Evolutionary conservation across 2,888 invertebrate genomes (phyloP), one percentile per base, ranked within the genome.

Genomic region (Tinea trinotella): DNA sequence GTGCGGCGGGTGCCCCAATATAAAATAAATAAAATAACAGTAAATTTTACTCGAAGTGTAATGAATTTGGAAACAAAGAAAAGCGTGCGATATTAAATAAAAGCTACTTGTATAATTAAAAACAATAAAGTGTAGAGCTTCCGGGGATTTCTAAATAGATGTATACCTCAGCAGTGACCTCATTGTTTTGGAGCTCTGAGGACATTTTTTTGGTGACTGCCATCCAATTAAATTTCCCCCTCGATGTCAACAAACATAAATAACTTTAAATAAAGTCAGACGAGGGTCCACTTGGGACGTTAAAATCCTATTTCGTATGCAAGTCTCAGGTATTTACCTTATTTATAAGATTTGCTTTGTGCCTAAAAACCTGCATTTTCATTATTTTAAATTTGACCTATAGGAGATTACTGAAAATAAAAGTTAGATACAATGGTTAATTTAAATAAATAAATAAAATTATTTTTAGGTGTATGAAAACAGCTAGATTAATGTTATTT

Each of bases 221-320:
- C 24, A 24, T 50, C 50, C 50, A 50, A 50, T 50, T 50, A 50
- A 50, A 24, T 24, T 24, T 49, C 10, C 18, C 48, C 50, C 50
- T 50, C 24, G 13, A 50, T 50, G 50, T 50, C 50, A 50, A 20
- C 24, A 50, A 46, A 50, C 50, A 50, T 50, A 50, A 50, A 50
- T 50, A 50, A 50, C 50, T 50, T 50, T 22, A 50, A 24, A 24
- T 50, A 50, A 50, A 50, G 24, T 48, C 20, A 9, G 46, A 46
- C 46, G 19, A 46, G 46, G 46, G 46, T 46, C 15, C 19, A 46
- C 15, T 46, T n/a, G 3, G 18, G 19, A 46, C 46, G 35, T 12
- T 40, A 40, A 40, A 40, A 15, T 15, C 40, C 40, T 15, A 40
- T 40, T 40, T 40, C 40, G 40, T 40, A 40, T 40, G 40, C 40